These are phyloP conservation scores for Pentalonia nigronervosa DNA, from an alignment of 1,140 invertebrate species.

Conservation along the genomic window DNA sequence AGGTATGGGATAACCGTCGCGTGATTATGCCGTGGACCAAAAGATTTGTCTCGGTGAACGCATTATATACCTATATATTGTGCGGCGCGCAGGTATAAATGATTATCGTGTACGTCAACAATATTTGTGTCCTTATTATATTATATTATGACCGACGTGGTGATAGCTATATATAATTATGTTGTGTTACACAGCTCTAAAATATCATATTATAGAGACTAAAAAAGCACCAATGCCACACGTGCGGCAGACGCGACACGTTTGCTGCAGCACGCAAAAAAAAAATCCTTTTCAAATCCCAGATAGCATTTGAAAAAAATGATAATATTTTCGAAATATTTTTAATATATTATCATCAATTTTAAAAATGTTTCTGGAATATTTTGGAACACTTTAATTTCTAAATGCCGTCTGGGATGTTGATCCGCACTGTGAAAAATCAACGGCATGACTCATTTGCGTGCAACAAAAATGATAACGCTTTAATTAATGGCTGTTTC, in stretches of 20 bases:
- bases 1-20: neutral
- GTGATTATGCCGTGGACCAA: neutral
- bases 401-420: neutral
- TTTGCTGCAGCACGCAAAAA: neutral
- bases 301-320: neutral
- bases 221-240: neutral
- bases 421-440: neutral
- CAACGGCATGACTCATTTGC: neutral
- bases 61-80: neutral
- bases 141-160: neutral
- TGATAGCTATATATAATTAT: neutral
- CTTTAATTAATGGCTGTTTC: neutral
- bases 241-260: neutral
- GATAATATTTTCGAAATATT: neutral
- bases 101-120: neutral
- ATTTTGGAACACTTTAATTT: too few species aligned
- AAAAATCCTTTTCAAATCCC: neutral
- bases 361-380: neutral
- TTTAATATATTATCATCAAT: neutral
- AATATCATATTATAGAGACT: neutral
- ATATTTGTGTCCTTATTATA: neutral
- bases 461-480: neutral
- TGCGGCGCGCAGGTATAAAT: neutral
- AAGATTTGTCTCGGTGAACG: neutral
- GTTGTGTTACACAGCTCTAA: neutral